Evolutionary conservation across 2,888 invertebrate species (phyloP).

Genomic region (Euproctis similis): DNA sequence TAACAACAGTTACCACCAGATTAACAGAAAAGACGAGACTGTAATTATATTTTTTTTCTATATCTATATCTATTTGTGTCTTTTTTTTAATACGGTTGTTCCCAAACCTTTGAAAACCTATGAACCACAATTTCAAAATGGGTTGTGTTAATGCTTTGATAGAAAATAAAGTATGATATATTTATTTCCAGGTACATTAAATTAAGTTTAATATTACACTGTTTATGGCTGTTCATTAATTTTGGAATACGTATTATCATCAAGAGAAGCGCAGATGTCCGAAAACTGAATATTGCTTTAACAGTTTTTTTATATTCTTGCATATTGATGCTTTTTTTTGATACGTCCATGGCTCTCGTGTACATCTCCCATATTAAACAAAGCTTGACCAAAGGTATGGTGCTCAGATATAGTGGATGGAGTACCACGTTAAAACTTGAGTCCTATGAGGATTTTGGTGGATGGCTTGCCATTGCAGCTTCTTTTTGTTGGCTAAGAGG

Average conservation of each 20-base stretch:
- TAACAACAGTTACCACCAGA: slow-evolving; percentile 36
- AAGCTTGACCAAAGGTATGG: slow-evolving; percentile 53
- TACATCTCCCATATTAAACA: slow-evolving; percentile 55
- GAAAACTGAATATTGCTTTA: slow-evolving; percentile 28
- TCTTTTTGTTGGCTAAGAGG: slow-evolving; percentile 49
- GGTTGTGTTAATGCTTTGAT: too few species aligned
- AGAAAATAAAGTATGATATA: too few species aligned
- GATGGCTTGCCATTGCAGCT: slow-evolving; percentile 52
- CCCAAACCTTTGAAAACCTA: too few species aligned
- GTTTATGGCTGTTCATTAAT: slow-evolving; percentile 38
- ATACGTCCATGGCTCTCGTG: slow-evolving; percentile 53
- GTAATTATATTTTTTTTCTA: slow-evolving; percentile 28
- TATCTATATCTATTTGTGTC: too few species aligned
- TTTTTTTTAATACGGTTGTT: too few species aligned
- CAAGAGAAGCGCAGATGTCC: slow-evolving; percentile 13
- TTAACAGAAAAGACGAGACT: slow-evolving; percentile 41
- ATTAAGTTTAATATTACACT: slow-evolving; percentile 36
- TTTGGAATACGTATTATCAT: slow-evolving; percentile 24
- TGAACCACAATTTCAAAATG: too few species aligned
- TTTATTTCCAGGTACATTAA: slow-evolving; percentile 40
- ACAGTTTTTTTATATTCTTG: slow-evolving; percentile 29
- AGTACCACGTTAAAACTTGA: slow-evolving; percentile 36
- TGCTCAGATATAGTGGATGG: slow-evolving; percentile 56
- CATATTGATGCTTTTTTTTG: slow-evolving; percentile 36
- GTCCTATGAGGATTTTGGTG: slow-evolving; percentile 43